Percentiles rank a stretch among this genome's conserved stretches.
These are phyloP conservation scores for Burhinus bistriatus DNA, from an alignment of 2,113 vertebrate genomes.

Conservation along the genomic window DNA sequence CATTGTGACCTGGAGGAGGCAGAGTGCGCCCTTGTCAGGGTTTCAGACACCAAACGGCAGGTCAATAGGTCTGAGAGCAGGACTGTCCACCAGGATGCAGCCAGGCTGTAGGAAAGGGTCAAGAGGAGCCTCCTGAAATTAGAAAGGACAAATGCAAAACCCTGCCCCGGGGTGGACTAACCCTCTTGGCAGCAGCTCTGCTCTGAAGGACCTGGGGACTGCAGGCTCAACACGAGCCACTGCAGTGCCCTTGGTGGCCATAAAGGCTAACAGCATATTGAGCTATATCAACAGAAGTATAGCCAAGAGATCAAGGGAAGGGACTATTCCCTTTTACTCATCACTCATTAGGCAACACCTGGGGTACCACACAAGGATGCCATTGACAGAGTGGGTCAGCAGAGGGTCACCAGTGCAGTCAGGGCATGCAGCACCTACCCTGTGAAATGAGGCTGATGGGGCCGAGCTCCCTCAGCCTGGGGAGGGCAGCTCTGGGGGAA, in stretches of 20 bases:
- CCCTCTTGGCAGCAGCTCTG: neutral
- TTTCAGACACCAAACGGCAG: neutral
- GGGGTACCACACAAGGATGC: neutral
- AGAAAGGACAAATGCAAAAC: neutral
- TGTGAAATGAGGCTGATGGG: neutral
- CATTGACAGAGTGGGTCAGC: neutral
- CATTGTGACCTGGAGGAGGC: neutral
- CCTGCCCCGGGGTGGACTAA: neutral
- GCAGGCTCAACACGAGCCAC: neutral
- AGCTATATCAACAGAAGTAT: neutral
- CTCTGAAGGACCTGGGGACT: neutral
- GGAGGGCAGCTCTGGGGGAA: neutral
- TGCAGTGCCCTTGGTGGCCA: neutral
- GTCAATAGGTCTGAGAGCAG: neutral
- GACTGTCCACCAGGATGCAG: neutral
- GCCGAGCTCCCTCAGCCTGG: neutral
- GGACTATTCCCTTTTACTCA: neutral
- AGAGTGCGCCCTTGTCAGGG: neutral
- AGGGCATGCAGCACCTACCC: neutral
- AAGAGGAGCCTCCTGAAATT: neutral
- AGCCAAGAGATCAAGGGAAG: neutral
- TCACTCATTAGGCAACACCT: neutral
- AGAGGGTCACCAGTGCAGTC: neutral
- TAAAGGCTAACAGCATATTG: fast-evolving
- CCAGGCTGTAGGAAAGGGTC: neutral